These are phyloP conservation scores for Dromius quadrimaculatus DNA, from an alignment of 2,888 invertebrate genomes.

Conservation along the genomic window DNA sequence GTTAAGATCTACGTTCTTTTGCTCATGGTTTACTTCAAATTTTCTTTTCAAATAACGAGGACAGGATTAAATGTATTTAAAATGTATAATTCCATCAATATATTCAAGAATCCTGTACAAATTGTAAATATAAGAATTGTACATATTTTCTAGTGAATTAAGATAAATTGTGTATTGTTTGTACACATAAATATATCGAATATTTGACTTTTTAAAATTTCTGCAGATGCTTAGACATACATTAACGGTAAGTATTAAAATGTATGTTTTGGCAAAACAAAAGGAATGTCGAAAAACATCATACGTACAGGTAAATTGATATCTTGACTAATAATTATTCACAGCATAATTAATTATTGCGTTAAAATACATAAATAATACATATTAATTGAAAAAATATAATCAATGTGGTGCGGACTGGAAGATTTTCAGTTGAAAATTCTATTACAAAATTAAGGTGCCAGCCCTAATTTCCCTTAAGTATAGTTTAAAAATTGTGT, in stretches of 20 bases:
- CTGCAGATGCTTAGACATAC: conserved; percentile 11
- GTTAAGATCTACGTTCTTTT: too few species aligned
- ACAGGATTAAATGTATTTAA: too few species aligned
- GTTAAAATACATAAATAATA: conserved; percentile 39
- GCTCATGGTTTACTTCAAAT: too few species aligned
- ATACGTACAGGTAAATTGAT: neutral
- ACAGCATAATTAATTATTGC: conserved; percentile 47
- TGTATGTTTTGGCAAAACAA: conserved; percentile 2
- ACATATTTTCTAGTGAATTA: conserved; percentile 42
- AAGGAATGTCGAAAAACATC: conserved; percentile 4
- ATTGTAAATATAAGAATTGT: conserved; percentile 50
- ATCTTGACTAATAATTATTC: conserved; percentile 51
- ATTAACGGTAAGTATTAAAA: conserved; percentile 19
- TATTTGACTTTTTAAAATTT: conserved; percentile 16
- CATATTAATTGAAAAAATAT: conserved; percentile 27
- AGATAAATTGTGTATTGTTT: conserved; percentile 44
- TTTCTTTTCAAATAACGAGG: too few species aligned
- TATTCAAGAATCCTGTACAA: conserved; percentile 45
- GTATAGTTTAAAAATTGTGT: conserved; percentile 18
- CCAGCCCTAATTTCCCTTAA: conserved; percentile 48
- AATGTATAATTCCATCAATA: conserved; percentile 38
- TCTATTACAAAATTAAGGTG: conserved; percentile 44
- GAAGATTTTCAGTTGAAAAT: conserved; percentile 2
- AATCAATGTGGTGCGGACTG: conserved; percentile 34
- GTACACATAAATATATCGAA: conserved; percentile 49